Evolutionary conservation across 2,888 invertebrate species (phyloP).

Genomic region (Cremastinae sp.): DNA sequence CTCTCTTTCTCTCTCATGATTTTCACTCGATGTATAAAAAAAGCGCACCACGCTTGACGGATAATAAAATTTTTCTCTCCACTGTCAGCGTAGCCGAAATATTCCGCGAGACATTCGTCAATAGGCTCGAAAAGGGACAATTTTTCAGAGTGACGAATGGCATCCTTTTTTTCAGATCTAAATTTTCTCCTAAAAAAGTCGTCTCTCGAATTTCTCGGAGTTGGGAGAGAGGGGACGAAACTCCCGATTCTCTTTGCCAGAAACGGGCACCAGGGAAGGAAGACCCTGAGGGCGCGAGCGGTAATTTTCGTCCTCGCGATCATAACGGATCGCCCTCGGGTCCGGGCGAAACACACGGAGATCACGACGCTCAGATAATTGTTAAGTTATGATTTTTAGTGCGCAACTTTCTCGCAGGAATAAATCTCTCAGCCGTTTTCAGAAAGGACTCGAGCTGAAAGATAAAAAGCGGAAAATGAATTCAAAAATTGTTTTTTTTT

Average conservation of each 20-base stretch:
- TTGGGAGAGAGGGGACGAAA: slow-evolving; percentile 5
- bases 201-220: slow-evolving; percentile 40
- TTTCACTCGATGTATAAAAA: slow-evolving; percentile 53
- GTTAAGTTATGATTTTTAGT: slow-evolving; percentile 54
- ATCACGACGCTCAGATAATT: slow-evolving; percentile 48
- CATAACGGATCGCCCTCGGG: slow-evolving; percentile 50
- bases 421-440: slow-evolving; percentile 36
- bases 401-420: slow-evolving; percentile 38
- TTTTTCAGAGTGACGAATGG: slow-evolving; percentile 17
- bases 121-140: background rate
- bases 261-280: slow-evolving; percentile 23
- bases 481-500: slow-evolving; percentile 23
- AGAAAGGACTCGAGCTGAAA: slow-evolving; percentile 3
- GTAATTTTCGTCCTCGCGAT: slow-evolving; percentile 50
- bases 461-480: slow-evolving; percentile 39
- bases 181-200: slow-evolving; percentile 18
- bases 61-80: slow-evolving; percentile 32
- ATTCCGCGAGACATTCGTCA: slow-evolving; percentile 1
- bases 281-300: slow-evolving; percentile 44
- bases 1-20: slow-evolving; percentile 47
- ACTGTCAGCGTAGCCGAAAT: slow-evolving; percentile 1
- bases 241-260: background rate
- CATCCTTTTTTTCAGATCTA: slow-evolving; percentile 10
- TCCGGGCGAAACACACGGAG: slow-evolving; percentile 39
- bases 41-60: slow-evolving; percentile 6